Evolutionary conservation across 2,113 vertebrate genomes (phyloP), one percentile per base, ranked within the genome.

Genomic region (Cinclus mexicanus): DNA sequence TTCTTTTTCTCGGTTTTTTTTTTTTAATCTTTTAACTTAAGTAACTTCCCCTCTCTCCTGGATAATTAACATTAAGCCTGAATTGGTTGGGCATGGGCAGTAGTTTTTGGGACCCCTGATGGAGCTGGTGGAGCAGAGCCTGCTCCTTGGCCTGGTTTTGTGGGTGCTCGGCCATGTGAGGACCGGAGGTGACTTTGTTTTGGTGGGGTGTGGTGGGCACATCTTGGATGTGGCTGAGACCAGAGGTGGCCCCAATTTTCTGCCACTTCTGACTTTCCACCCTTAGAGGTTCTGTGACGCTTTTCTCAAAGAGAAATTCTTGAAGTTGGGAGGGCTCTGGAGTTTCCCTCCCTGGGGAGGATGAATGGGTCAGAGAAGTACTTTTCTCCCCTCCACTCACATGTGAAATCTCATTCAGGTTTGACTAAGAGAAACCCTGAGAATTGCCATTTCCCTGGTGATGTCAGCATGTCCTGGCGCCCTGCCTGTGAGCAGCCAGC

Each of bases 391-490:
- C 7, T 41, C 33, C 37, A 7, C 39, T 68, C 61, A 13, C 79
- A 83, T 67, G 93, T 67, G 92, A 83, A 53, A 83, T 94, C 85
- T 91, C 82, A 70, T 95, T 91, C 94, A 88, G 91, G 82, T 93
- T 93, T 95, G 94, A 90, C 84, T 94, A 47, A 88, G 83, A 93
- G 87, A 94, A 96, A 14, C 71, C 52, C 75, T 86, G 90, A 91
- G 75, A 83, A 81, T 91, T 10, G 41, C 67, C 75, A 16, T 93
- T 95, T 94, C 85, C 91, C 67, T 41, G 61, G 16, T 94, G 94
- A 69, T 94, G 93, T 90, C 91, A 95, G 91, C 87, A 20, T 0
- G 16, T 35, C 12, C 84, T 94, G 94, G 93, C 93, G 26, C 22
- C 14, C 53, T 79, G 91, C 95, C 89, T 84, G 78, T 7, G 77